Evolutionary conservation across 2,113 vertebrate genomes (phyloP), one percentile per base, ranked within the genome.

Genomic region (Leiothrix lutea): DNA sequence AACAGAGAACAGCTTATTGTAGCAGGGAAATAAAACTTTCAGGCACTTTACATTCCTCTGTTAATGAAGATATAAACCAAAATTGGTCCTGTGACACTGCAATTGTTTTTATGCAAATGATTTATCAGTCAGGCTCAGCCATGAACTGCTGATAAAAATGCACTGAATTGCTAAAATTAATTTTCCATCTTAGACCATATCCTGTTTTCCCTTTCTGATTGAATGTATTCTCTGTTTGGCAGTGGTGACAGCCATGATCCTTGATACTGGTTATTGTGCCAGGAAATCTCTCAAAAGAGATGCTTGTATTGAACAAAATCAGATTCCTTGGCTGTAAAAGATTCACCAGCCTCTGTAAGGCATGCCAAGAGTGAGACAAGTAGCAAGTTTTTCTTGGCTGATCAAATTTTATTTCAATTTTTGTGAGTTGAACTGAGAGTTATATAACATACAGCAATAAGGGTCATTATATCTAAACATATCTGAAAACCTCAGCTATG

Each of bases 1-100:
- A 88, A 75, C 6, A 58, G 80, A 86, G 35, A 73, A 10, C 12
- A 66, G 47, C 29, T 77, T 73, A 88, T 56, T 70, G 12, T 58
- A 62, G 8, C 16, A 70, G 51, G 20, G 19, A 92, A 80, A 92
- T 77, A 88, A 86, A 95, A 35, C 12, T 77, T 92, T 54, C 66
- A 87, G 73, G 33, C 36, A 28, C 26, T 5, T 91, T 90, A 53
- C 0, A 0, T 65, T 90, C 26, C 50, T 88, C 58, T 91, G 20
- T 35, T 89, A 92, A 91, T 88, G 78, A 90, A 91, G 62, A 88
- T 73, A 80, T 65, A 94, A 92, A 94, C 61, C 20, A 79, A 91
- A 95, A 66, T 67, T 17, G 65, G 15, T 65, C 44, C 65, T 53
- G 26, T 57, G 70, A 82, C 38, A 50, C 7, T 87, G 61, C n/a